Evolutionary conservation across 2,888 invertebrate genomes (phyloP).

Genomic region (Gastracanthus pulcherrimus): DNA sequence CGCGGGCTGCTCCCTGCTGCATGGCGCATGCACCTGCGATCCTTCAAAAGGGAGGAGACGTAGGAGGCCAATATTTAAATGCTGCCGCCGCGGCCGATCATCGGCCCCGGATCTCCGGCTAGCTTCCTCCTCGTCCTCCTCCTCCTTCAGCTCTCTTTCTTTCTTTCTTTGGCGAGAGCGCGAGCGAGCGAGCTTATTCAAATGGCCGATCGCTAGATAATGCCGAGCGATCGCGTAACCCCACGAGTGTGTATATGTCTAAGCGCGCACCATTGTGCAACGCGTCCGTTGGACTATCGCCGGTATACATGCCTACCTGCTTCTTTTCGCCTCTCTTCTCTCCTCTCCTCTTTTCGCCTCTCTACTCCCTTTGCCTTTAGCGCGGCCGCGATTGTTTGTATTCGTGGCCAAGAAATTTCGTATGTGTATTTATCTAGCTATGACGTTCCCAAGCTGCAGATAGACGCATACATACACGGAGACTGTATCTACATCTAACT

Average conservation of each 20-base stretch:
- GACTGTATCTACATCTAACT: constrained; percentile 11
- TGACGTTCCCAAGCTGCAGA: constrained; percentile 44
- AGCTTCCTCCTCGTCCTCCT: constrained; percentile 47
- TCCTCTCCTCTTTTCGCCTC: too few species aligned
- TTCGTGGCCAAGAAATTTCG: constrained; percentile 33
- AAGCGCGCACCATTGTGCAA: constrained; percentile 45
- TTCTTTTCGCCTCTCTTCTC: too few species aligned
- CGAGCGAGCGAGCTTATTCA: constrained; percentile 63
- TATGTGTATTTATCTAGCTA: constrained; percentile 29
- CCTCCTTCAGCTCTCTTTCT: constrained; percentile 56
- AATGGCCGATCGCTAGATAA: constrained; percentile 72
- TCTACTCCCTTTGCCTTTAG: background rate
- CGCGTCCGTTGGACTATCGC: constrained; percentile 42
- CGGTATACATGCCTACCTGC: background rate
- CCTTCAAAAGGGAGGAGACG: constrained; percentile 58
- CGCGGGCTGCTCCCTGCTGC: constrained; percentile 50
- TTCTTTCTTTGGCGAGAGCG: constrained; percentile 32
- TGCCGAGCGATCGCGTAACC: constrained; percentile 68
- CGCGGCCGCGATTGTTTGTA: constrained; percentile 36
- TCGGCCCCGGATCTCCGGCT: constrained; percentile 47
- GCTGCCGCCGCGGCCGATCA: constrained; percentile 54
- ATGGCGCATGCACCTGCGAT: constrained; percentile 62
- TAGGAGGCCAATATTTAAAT: constrained; percentile 75
- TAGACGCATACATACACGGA: constrained; percentile 7
- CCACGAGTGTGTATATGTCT: background rate